phyloP scores from a whole-genome alignment of 1,140 invertebrate species.

The Onthophagus taurus region DNA sequence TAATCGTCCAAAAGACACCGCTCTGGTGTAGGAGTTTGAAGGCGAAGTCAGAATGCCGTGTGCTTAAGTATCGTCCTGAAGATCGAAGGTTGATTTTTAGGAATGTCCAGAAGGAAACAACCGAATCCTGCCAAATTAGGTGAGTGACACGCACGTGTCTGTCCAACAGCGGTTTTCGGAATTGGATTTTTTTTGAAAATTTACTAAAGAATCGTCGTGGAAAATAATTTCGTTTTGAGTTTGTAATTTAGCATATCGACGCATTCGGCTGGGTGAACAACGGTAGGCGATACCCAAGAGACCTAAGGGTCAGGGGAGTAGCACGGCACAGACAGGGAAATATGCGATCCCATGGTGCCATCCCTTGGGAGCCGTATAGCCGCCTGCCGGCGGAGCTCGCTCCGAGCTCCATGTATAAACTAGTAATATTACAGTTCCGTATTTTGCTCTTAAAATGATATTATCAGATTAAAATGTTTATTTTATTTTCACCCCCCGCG shows the following conservation, averaged over 20 bases:
- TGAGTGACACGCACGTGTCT: slow-evolving; percentile 12
- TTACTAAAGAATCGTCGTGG: not conserved
- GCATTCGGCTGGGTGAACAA: slow-evolving; percentile 14
- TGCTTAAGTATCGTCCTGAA: too few relatives aligned
- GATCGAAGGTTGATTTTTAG: too few relatives aligned
- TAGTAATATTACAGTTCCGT: slow-evolving; percentile 28
- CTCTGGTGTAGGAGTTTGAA: too few relatives aligned
- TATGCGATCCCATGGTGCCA: slow-evolving; percentile 30
- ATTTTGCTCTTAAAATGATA: slow-evolving; percentile 18
- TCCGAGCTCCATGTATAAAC: slow-evolving; percentile 27
- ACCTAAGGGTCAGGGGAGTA: slow-evolving; percentile 18
- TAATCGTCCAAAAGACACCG: too few relatives aligned
- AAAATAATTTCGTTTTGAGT: not conserved
- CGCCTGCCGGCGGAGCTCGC: slow-evolving; percentile 25
- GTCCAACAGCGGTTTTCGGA: not conserved
- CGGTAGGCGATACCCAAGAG: slow-evolving; percentile 19
- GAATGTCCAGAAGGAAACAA: slow-evolving; percentile 31
- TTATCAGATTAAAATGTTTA: not conserved
- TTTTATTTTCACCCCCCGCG: too few relatives aligned
- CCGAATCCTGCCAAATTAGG: slow-evolving; percentile 30
- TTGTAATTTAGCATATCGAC: slow-evolving; percentile 8
- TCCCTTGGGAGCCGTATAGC: slow-evolving; percentile 31
- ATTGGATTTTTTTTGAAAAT: not conserved
- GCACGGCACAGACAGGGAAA: slow-evolving; percentile 29
- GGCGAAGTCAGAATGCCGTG: too few relatives aligned